Percentiles rank a stretch among this genome's conserved stretches.
Conservation (phyloP, 2,888 invertebrate species). For the Endomychus coccineus region DNA sequence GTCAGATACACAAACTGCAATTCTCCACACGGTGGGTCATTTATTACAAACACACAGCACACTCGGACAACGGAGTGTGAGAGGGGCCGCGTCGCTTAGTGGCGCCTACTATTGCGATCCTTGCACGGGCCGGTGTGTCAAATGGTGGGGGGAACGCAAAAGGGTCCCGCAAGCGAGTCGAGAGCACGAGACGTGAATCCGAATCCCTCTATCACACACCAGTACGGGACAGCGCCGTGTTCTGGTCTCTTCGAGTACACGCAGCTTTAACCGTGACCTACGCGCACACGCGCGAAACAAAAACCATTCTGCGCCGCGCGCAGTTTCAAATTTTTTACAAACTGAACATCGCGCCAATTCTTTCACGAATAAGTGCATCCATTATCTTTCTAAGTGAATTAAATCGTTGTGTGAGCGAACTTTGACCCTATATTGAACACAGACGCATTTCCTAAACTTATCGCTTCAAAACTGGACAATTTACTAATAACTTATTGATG, state of each 20-base stretch:
- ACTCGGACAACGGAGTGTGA: constrained; percentile 5
- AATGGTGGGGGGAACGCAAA: constrained; percentile 27
- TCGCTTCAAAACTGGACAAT: no score
- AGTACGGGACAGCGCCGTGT: constrained; percentile 37
- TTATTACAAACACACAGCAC: no score
- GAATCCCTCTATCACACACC: constrained; percentile 36
- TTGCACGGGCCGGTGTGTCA: constrained; percentile 35
- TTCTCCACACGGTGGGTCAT: background rate
- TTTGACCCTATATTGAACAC: no score
- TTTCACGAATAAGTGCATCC: background rate
- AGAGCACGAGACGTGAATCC: constrained; percentile 27
- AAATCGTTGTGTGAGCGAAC: no score
- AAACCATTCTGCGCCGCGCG: constrained; percentile 9
- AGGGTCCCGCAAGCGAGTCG: constrained; percentile 33
- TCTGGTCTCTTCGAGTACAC: constrained; percentile 16
- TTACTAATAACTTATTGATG: no score
- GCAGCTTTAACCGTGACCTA: constrained; percentile 7
- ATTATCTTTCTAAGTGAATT: background rate
- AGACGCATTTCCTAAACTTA: no score
- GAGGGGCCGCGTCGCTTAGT: constrained; percentile 23
- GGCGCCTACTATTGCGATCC: constrained; percentile 36
- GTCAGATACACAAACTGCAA: background rate
- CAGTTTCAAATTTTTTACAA: background rate
- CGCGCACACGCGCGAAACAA: constrained; percentile 15
- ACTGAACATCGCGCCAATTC: background rate